phyloP scores from a whole-genome alignment of 2,888 invertebrate species.

The Tipula lateralis region DNA sequence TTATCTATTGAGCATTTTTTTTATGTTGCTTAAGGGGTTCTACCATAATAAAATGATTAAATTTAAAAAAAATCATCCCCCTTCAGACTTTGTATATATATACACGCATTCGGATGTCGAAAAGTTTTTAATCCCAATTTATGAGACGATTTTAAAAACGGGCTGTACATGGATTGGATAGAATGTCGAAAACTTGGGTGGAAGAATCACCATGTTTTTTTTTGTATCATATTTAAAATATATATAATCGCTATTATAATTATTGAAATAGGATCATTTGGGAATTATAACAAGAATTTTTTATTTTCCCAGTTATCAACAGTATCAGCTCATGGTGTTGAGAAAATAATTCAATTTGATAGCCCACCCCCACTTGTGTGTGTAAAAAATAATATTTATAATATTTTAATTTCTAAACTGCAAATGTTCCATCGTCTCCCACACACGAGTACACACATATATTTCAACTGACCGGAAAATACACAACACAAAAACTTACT shows the following conservation, averaged over 20 bases:
- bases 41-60: constrained; percentile 19
- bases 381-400: background rate
- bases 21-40: background rate
- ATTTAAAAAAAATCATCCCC: background rate
- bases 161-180: background rate
- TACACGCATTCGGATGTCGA: constrained; percentile 24
- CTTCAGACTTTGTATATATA: background rate
- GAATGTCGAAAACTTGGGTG: background rate
- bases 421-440: background rate
- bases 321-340: background rate
- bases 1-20: background rate
- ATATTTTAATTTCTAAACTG: background rate
- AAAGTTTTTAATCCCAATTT: constrained; percentile 24
- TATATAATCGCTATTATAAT: constrained; percentile 2
- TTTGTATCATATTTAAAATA: background rate
- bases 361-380: background rate
- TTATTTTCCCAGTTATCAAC: background rate
- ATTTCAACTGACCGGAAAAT: constrained; percentile 14
- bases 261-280: constrained; percentile 19
- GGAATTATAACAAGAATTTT: constrained; percentile 3
- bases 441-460: background rate
- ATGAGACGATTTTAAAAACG: background rate
- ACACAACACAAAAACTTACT: background rate
- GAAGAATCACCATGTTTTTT: background rate
- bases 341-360: background rate